Conservation (phyloP, 2,888 invertebrate species). For the Mechanitis mazaeus region DNA sequence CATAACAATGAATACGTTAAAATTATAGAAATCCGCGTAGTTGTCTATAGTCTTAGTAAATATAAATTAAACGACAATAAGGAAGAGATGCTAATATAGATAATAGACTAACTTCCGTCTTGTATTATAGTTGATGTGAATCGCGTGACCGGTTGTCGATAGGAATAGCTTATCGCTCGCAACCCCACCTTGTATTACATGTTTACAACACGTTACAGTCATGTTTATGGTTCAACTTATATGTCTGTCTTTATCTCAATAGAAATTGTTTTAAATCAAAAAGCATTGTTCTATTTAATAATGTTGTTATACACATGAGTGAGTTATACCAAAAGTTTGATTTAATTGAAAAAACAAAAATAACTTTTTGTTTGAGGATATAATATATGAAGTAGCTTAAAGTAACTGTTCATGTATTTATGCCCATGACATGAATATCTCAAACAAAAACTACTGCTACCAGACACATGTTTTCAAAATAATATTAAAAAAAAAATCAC, state of each 20-base stretch:
- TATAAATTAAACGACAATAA: constrained; percentile 1
- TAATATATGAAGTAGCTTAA: no score
- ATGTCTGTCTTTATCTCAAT: constrained; percentile 21
- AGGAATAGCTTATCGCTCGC: constrained; percentile 46
- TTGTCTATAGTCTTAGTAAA: neutral
- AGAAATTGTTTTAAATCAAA: constrained; percentile 11
- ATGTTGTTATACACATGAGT: no score
- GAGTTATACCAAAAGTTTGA: no score
- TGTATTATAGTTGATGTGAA: constrained; percentile 14
- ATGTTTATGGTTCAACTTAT: constrained; percentile 25
- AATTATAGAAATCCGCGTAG: neutral
- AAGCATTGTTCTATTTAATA: neutral
- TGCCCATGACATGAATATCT: no score
- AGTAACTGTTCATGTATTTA: no score
- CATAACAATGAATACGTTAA: neutral
- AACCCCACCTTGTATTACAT: constrained; percentile 42
- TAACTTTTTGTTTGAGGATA: no score
- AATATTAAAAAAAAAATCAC: neutral
- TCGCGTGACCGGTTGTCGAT: constrained; percentile 44
- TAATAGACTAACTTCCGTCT: neutral
- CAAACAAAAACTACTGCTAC: neutral
- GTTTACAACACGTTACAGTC: constrained; percentile 45
- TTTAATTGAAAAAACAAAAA: no score
- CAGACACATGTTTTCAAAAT: neutral
- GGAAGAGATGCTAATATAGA: neutral